A percentile compares a stretch with the other conserved stretches of the same genome.
Conservation (phyloP, 2,797 vertebrate species). For the Epinephelus malabaricus region DNA sequence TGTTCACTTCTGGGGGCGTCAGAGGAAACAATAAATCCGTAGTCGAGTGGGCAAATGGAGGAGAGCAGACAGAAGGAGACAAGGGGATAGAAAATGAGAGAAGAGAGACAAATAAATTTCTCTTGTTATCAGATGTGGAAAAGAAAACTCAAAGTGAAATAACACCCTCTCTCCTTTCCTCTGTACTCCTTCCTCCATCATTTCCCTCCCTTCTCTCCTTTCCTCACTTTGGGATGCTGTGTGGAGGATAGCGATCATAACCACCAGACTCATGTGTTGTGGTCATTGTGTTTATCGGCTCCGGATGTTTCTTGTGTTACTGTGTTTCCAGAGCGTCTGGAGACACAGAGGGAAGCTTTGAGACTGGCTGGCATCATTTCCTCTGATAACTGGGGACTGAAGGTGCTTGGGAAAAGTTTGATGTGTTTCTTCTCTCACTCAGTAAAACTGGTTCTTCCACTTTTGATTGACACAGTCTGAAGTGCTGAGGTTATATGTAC, state of each 20-base stretch:
- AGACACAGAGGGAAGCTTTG: conserved; percentile 61
- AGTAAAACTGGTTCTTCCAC: conserved; percentile 17
- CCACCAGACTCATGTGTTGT: conserved; percentile 52
- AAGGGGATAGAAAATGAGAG: background rate
- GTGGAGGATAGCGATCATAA: conserved; percentile 61
- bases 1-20: background rate
- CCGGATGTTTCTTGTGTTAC: conserved; percentile 71
- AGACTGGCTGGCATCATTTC: conserved; percentile 54
- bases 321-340: conserved; percentile 42
- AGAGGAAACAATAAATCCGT: conserved; percentile 38
- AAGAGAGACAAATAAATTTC: background rate
- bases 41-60: background rate
- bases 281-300: conserved; percentile 63
- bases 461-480: conserved; percentile 14
- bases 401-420: conserved; percentile 19
- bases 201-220: conserved; percentile 54
- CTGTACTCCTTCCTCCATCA: conserved; percentile 11
- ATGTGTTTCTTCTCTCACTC: background rate
- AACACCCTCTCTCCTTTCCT: conserved; percentile 31
- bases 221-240: conserved; percentile 42
- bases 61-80: conserved; percentile 10
- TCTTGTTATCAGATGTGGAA: conserved; percentile 51
- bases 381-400: conserved; percentile 63
- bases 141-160: conserved; percentile 50
- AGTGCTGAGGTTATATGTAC: conserved; percentile 6